phyloP scores from a whole-genome alignment of 1,140 invertebrate species.

The Bemisia tabaci region DNA sequence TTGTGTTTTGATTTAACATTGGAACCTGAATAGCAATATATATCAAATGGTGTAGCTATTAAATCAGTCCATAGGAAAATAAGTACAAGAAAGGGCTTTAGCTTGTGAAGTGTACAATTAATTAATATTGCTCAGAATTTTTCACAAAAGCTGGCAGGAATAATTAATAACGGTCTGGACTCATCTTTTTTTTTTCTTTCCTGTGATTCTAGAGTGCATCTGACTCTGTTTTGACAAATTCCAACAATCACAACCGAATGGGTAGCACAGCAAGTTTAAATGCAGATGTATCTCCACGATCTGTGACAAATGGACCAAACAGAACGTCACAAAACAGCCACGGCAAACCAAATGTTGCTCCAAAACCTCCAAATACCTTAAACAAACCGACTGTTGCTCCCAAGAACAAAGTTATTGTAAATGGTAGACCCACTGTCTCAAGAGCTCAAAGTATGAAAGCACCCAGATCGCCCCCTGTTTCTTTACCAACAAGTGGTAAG shows the following conservation, averaged over 20 bases:
- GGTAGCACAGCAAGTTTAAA: constrained; percentile 19
- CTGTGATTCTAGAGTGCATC: constrained; percentile 24
- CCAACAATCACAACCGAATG: constrained; percentile 12
- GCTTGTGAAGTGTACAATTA: no score
- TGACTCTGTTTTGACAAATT: constrained; percentile 21
- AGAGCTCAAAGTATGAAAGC: constrained; percentile 40
- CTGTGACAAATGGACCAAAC: constrained; percentile 16
- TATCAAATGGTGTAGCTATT: no score
- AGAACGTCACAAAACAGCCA: constrained; percentile 28
- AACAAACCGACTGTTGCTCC: constrained; percentile 36
- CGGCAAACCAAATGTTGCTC: constrained; percentile 37
- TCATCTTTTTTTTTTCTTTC: constrained; percentile 7
- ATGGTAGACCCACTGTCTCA: constrained; percentile 30
- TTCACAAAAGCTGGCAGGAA: no score
- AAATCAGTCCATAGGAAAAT: no score
- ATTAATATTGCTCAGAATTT: no score
- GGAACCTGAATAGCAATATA: no score
- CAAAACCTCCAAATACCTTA: constrained; percentile 33
- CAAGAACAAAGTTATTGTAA: constrained; percentile 29
- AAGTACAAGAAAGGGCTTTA: no score
- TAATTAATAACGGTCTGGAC: no score
- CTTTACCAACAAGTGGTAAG: constrained; percentile 9
- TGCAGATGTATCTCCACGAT: constrained; percentile 8
- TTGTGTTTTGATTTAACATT: no score
- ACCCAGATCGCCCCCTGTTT: constrained; percentile 35